Conservation (phyloP, 1,140 invertebrate species). For the Drosophila bipectinata region DNA sequence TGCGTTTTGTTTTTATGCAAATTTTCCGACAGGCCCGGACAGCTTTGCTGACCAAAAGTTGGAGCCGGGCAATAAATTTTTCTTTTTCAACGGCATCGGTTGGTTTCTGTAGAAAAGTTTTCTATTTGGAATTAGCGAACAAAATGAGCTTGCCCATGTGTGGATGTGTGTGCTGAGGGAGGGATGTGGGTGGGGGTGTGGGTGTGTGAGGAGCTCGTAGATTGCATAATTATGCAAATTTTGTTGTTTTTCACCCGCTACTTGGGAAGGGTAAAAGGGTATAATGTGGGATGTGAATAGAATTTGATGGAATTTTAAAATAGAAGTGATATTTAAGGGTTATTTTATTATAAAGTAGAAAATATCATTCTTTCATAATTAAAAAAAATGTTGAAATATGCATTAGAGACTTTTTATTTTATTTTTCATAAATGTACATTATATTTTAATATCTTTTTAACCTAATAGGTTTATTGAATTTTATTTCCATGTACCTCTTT, state of each 20-base stretch:
- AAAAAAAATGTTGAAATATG: neutral
- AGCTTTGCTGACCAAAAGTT: conserved; percentile 48
- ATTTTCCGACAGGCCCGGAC: conserved; percentile 12
- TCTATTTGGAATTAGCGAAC: conserved; percentile 65
- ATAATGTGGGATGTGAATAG: conserved; percentile 1
- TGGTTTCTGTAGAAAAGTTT: conserved; percentile 32
- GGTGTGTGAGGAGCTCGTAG: conserved; percentile 56
- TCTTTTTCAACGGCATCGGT: conserved; percentile 34
- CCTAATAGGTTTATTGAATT: neutral
- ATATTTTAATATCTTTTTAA: neutral
- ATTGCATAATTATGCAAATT: conserved; percentile 82
- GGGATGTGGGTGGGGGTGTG: neutral
- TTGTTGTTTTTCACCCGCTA: conserved; percentile 43
- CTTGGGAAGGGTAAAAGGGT: conserved; percentile 11
- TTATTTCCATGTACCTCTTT: neutral
- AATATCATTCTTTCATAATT: neutral
- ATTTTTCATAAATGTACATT: neutral
- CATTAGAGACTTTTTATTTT: neutral
- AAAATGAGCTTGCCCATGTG: conserved; percentile 48
- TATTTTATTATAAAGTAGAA: neutral
- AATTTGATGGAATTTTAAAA: neutral
- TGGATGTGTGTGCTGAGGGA: conserved; percentile 13
- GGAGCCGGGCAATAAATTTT: conserved; percentile 38
- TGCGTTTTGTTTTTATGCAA: conserved; percentile 39
- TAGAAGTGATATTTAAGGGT: conserved; percentile 2